A percentile compares a stretch with the other conserved stretches of the same genome.
phyloP scores from a whole-genome alignment of 2,888 invertebrate species.

The Minunthozetes semirufus region DNA sequence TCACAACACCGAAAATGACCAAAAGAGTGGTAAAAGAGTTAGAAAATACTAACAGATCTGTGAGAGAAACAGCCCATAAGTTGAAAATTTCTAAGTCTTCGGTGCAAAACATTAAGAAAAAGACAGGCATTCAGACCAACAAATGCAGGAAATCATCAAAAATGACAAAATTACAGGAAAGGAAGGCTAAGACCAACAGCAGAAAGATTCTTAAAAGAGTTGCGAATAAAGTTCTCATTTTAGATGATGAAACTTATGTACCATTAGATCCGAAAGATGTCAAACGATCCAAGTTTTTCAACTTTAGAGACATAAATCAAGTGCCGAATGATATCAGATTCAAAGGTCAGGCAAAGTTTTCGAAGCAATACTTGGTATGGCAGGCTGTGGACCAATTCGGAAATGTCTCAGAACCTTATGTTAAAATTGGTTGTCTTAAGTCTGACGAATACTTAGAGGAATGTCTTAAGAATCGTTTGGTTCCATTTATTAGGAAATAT shows the following conservation, averaged over 20 bases:
- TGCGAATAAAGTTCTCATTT: not conserved
- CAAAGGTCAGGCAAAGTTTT: not conserved
- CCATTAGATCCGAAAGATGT: not conserved
- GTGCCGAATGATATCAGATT: not conserved
- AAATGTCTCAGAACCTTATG: not conserved
- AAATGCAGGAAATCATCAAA: not conserved
- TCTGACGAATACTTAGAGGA: not conserved
- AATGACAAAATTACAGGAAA: not conserved
- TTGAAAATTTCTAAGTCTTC: not conserved
- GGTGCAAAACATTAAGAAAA: not conserved
- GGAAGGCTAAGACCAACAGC: not conserved
- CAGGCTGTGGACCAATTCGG: not conserved
- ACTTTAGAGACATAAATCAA: not conserved
- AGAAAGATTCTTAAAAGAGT: not conserved
- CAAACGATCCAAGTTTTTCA: not conserved
- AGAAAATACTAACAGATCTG: not conserved
- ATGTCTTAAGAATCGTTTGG: not conserved
- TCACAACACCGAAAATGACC: not conserved
- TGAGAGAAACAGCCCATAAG: not conserved
- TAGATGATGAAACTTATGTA: conserved; percentile 22
- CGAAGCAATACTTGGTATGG: not conserved
- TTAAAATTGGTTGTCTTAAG: not conserved
- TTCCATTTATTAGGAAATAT: conserved; percentile 18
- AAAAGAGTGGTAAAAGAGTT: not conserved
- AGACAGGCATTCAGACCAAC: not conserved